Percentiles rank a stretch among this genome's conserved stretches.
phyloP scores from a whole-genome alignment of 1,140 invertebrate species.

The Aphelinus atriplicis region DNA sequence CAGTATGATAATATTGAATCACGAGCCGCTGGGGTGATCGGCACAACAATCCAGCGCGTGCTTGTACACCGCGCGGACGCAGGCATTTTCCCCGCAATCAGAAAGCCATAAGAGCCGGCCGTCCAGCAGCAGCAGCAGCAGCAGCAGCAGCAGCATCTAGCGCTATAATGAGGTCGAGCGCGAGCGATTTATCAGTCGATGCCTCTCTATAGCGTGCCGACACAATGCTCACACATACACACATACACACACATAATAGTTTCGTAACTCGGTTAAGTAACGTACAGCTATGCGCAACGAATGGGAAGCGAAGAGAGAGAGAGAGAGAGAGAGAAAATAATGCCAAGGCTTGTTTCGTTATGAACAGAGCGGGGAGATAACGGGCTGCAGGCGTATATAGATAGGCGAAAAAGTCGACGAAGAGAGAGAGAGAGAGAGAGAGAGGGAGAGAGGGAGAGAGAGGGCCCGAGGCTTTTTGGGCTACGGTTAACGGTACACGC shows the following conservation, averaged over 20 bases:
- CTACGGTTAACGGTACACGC: conserved; percentile 19
- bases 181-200: conserved; percentile 35
- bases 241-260: neutral
- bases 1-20: too few species aligned
- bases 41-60: too few species aligned
- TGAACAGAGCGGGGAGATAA: conserved; percentile 32
- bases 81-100: too few species aligned
- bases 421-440: neutral
- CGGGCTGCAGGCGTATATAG: neutral
- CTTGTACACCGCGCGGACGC: too few species aligned
- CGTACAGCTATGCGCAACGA: conserved; percentile 33
- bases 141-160: too few species aligned
- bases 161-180: conserved; percentile 9
- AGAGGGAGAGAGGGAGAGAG: conserved; percentile 45
- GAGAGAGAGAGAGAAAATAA: conserved; percentile 47
- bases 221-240: conserved; percentile 10
- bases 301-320: conserved; percentile 39
- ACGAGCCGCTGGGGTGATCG: too few species aligned
- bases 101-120: too few species aligned
- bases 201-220: conserved; percentile 8
- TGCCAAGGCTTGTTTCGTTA: conserved; percentile 52
- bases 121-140: too few species aligned
- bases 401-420: too few species aligned
- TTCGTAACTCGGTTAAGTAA: conserved; percentile 57
- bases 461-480: neutral